Conservation (phyloP, 2,888 invertebrate genomes). For the Clepsis dumicolana region DNA sequence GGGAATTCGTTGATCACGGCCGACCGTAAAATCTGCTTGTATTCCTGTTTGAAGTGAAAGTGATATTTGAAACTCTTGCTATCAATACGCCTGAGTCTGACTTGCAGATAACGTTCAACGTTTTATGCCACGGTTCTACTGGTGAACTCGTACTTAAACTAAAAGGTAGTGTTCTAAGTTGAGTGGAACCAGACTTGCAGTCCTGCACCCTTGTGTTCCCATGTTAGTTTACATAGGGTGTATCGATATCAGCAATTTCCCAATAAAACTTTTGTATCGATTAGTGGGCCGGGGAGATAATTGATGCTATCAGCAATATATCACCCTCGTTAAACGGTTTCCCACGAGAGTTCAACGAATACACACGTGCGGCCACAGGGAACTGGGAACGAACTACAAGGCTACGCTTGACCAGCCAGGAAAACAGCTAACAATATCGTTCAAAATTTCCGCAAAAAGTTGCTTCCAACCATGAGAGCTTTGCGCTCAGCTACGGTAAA, state of each 20-base stretch:
- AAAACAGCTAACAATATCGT: neutral
- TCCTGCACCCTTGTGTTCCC: constrained; percentile 53
- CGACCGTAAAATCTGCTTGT: constrained; percentile 63
- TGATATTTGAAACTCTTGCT: constrained; percentile 61
- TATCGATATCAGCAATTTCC: constrained; percentile 63
- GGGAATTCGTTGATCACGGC: constrained; percentile 54
- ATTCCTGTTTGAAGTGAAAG: constrained; percentile 65
- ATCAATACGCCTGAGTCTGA: constrained; percentile 49
- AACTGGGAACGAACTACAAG: constrained; percentile 49
- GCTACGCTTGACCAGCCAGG: constrained; percentile 24
- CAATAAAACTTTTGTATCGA: constrained; percentile 51
- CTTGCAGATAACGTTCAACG: constrained; percentile 3
- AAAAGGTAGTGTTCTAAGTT: constrained; percentile 2
- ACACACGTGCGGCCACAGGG: constrained; percentile 56
- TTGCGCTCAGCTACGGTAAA: neutral
- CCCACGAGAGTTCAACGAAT: constrained; percentile 63
- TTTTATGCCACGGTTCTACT: neutral
- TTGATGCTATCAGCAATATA: constrained; percentile 71
- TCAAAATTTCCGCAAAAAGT: neutral
- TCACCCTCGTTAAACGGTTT: constrained; percentile 80
- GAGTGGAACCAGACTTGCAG: neutral
- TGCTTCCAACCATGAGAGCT: neutral
- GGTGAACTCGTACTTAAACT: neutral
- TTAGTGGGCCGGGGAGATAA: constrained; percentile 67
- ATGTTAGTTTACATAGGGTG: constrained; percentile 53